phyloP scores from a whole-genome alignment of 2,888 invertebrate species.

The Frankliniella intonsa region DNA sequence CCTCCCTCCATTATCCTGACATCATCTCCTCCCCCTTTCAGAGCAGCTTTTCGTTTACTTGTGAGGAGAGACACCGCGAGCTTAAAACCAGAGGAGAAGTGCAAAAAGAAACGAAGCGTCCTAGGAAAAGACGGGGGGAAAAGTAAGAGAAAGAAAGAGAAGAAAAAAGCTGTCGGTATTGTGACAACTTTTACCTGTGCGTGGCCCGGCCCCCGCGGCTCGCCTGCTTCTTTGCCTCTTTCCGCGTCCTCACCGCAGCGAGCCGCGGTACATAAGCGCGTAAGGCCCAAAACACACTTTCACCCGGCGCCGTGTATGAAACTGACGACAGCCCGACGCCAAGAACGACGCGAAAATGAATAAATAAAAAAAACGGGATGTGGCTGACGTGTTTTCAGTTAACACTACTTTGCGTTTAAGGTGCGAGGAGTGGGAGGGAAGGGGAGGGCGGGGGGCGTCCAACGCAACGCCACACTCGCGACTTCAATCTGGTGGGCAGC shows the following conservation, averaged over 20 bases:
- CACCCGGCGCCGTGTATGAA: too few species aligned
- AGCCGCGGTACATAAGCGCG: too few species aligned
- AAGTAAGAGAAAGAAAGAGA: not conserved
- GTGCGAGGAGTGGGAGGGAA: too few species aligned
- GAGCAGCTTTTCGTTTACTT: not conserved
- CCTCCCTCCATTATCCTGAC: not conserved
- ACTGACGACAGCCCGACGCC: too few species aligned
- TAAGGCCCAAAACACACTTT: too few species aligned
- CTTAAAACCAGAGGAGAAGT: not conserved
- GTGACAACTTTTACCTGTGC: constrained; percentile 12
- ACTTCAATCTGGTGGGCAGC: too few species aligned
- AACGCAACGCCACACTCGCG: not conserved
- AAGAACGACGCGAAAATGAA: too few species aligned
- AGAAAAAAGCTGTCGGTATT: not conserved
- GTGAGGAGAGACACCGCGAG: not conserved
- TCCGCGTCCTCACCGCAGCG: not conserved
- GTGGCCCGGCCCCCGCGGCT: not conserved
- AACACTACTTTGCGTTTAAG: too few species aligned
- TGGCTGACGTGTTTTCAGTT: too few species aligned
- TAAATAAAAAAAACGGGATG: too few species aligned
- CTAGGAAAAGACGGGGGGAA: not conserved
- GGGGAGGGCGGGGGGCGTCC: not conserved
- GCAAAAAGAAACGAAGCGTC: not conserved
- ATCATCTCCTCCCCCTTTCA: not conserved
- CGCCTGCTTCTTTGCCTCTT: not conserved